Conservation (phyloP, 1,140 invertebrate species). For the Sitobion miscanthi region DNA sequence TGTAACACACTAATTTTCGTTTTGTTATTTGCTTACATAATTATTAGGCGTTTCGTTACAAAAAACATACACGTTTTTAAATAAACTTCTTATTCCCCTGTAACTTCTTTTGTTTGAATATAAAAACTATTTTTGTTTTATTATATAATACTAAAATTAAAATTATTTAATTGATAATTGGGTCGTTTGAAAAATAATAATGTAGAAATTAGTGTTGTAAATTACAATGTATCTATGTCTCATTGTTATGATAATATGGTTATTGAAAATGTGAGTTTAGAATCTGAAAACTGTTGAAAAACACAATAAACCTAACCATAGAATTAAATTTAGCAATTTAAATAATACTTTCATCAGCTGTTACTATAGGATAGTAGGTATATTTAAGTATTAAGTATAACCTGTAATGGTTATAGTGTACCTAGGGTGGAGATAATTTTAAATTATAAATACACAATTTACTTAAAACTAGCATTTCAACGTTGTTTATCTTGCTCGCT, state of each 20-base stretch:
- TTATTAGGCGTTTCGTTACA: constrained; percentile 44
- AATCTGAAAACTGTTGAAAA: not conserved
- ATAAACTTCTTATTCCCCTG: constrained; percentile 9
- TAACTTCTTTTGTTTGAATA: constrained; percentile 1
- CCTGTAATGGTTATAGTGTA: too few relatives aligned
- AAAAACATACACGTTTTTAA: constrained; percentile 43
- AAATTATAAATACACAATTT: not conserved
- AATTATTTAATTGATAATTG: not conserved
- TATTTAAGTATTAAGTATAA: not conserved
- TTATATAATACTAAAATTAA: not conserved
- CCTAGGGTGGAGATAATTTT: not conserved
- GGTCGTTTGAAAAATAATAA: not conserved
- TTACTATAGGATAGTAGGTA: not conserved
- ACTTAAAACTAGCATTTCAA: not conserved
- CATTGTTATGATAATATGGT: not conserved
- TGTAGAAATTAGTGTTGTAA: not conserved
- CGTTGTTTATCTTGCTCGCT: not conserved
- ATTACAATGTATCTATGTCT: not conserved
- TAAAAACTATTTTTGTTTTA: constrained; percentile 4
- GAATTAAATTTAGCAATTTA: not conserved
- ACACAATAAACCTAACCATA: not conserved
- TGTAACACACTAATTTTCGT: constrained; percentile 47
- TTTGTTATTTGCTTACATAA: constrained; percentile 45
- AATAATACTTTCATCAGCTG: not conserved
- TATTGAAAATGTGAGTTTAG: not conserved